Evolutionary conservation across 2,888 invertebrate species (phyloP), one percentile per base, ranked within the genome.

Genomic region (Dicycla oo): DNA sequence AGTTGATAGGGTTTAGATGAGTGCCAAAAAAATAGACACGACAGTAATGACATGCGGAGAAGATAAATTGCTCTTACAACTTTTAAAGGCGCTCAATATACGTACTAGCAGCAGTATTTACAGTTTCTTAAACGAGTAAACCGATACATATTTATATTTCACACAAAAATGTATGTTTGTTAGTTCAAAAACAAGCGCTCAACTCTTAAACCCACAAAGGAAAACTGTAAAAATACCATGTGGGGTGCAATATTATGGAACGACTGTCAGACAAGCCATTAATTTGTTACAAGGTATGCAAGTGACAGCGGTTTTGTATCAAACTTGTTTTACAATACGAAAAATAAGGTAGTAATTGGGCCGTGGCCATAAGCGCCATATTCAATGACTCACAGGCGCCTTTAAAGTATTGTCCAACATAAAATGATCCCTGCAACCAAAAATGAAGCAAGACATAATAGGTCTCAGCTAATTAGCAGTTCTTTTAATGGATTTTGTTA

Each of bases 341-440:
- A 81, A 81, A 70, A 77, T 65, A 75, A 75, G 67, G 11, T 54
- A 65, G 58, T 81, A 73, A 83, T 83, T 83, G 62, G 56, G 60
- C 53, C 51, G 67, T 62, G 49, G 47, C 68, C 72, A 71, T 83
- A 80, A 76, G 67, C 73, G 69, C 81, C 68, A 8, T 57, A 69
- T 64, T 53, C 69, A 74, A 56, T 83, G 79, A 68, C 51, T 80
- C 80, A 78, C 38, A 65, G 74, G 69, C 74, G 74, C 79, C 80
- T 65, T 70, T 23, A 70, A 66, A 68, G 45, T 51, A 0, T 53
- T 20, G 23, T 2, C 80, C 65, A 74, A 53, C 38, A 34, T 70
- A 75, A 66, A 68, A 63, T 65, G 69, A 65, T 18, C 75, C 62
- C 47, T 56, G 8, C 3, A 45, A 13, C 45, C 45, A 38, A 26